Conservation (phyloP, 2,888 invertebrate genomes). For the Orthosia gothica region DNA sequence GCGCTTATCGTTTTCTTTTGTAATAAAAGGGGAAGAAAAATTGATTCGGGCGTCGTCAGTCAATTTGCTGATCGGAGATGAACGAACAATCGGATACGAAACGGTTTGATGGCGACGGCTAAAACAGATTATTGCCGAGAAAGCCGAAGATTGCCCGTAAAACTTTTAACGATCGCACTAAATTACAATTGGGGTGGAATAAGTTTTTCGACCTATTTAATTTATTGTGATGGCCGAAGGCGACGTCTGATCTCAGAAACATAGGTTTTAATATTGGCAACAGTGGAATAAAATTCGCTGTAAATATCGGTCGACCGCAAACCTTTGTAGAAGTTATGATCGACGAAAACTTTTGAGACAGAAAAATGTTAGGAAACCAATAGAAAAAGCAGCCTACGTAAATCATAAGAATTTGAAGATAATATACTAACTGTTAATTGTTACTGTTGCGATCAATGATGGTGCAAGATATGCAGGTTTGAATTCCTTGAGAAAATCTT, state of each 20-base stretch:
- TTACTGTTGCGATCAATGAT: not conserved
- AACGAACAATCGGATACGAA: conserved; percentile 74
- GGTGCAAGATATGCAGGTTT: not conserved
- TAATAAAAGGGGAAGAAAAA: conserved; percentile 73
- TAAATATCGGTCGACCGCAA: conserved; percentile 49
- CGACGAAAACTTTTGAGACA: not conserved
- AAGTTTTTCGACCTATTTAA: conserved; percentile 82
- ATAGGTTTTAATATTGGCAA: conserved; percentile 68
- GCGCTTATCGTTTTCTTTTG: conserved; percentile 69
- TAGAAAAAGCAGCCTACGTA: too few species aligned
- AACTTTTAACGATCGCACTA: conserved; percentile 84
- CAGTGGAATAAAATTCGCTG: conserved; percentile 57
- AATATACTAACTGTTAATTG: not conserved
- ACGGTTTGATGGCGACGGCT: conserved; percentile 76
- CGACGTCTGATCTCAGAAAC: conserved; percentile 72
- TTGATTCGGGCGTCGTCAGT: conserved; percentile 74
- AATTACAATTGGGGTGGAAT: conserved; percentile 83
- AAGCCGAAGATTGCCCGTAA: conserved; percentile 85
- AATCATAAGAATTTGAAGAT: too few species aligned
- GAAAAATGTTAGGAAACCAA: not conserved
- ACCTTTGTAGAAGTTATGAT: conserved; percentile 14
- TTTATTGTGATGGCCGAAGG: conserved; percentile 75
- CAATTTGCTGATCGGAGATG: conserved; percentile 76
- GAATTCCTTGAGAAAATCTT: not conserved
- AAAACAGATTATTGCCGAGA: conserved; percentile 82